These are phyloP conservation scores for Dendrocincla tyrannina DNA, from an alignment of 2,797 vertebrate species.

Conservation along the genomic window DNA sequence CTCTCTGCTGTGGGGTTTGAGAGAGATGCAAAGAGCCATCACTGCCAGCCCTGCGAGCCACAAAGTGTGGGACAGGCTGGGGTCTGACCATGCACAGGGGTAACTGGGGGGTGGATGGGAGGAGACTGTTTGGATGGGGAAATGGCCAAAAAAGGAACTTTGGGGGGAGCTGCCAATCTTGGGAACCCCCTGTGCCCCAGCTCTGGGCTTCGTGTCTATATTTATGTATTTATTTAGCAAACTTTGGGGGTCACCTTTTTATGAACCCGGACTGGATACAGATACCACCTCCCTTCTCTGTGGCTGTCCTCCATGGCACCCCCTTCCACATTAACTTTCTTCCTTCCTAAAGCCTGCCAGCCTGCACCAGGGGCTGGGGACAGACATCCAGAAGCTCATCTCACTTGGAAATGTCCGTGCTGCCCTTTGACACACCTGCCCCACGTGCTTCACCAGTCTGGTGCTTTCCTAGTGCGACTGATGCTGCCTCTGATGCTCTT, in stretches of 20 bases:
- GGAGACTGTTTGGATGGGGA: neutral
- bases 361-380: rapidly evolving
- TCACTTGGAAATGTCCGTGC: neutral
- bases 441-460: rapidly evolving
- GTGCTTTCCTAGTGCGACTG: rapidly evolving
- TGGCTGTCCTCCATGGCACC: neutral
- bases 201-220: neutral
- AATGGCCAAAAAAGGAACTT: neutral
- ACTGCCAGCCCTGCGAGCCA: neutral
- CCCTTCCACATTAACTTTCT: neutral
- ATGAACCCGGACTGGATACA: neutral
- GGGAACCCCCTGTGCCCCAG: neutral
- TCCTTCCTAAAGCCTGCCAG: neutral
- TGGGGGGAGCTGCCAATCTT: neutral
- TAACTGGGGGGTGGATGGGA: neutral
- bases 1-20: neutral
- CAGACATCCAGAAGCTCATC: neutral
- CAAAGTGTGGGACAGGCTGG: neutral
- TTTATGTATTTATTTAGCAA: conserved; percentile 54
- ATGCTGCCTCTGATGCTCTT: neutral
- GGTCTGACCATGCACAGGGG: neutral
- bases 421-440: neutral
- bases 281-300: neutral
- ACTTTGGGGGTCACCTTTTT: neutral
- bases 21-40: conserved; percentile 6